Evolutionary conservation across 2,113 vertebrate genomes (phyloP).

Genomic region (Motacilla alba): DNA sequence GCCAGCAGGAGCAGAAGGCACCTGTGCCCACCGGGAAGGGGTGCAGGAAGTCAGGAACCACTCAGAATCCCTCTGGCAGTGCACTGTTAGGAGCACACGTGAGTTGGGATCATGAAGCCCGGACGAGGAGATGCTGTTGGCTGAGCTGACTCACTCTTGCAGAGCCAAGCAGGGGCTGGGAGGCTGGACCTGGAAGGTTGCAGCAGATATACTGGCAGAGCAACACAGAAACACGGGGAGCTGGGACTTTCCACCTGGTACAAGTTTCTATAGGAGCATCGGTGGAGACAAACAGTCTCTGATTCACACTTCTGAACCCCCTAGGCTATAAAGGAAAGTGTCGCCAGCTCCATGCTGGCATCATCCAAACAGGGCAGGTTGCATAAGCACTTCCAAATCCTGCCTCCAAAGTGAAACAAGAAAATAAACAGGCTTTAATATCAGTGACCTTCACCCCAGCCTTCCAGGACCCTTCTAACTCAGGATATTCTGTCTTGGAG

Average conservation of each 20-base stretch:
- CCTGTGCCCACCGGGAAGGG: background rate
- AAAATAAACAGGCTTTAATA: background rate
- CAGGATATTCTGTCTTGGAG: background rate
- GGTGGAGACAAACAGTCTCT: background rate
- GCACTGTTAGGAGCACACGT: background rate
- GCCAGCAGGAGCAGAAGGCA: background rate
- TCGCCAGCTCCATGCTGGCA: background rate
- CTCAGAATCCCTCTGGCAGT: background rate
- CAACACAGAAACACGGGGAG: background rate
- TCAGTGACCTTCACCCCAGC: background rate
- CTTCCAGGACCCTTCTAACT: background rate
- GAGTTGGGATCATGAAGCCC: background rate
- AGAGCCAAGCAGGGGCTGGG: constrained; percentile 19
- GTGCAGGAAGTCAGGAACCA: background rate
- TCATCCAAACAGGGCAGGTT: background rate
- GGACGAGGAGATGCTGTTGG: background rate
- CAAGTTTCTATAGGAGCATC: background rate
- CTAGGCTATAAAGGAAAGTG: background rate
- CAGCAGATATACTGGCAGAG: constrained; percentile 8
- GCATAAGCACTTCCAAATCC: background rate
- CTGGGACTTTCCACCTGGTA: background rate
- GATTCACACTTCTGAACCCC: background rate
- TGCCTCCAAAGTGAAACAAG: background rate
- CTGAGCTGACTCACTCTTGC: constrained; percentile 49
- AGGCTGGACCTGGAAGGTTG: constrained; percentile 21